Base-by-base conservation (phyloP, 2,797 vertebrate genomes). In the Thripadectes ignobilis region DNA sequence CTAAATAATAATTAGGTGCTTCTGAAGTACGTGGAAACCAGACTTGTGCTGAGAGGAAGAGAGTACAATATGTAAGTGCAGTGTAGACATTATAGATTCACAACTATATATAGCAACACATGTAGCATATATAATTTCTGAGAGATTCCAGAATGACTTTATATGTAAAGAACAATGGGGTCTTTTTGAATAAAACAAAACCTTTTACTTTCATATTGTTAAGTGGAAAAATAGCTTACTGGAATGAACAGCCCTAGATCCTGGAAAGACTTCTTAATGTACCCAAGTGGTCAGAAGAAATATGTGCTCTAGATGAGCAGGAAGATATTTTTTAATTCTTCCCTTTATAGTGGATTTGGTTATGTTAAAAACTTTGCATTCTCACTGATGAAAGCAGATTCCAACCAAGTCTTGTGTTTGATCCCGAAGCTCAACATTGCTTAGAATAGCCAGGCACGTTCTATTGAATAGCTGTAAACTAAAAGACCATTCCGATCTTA, bases 231-330 rank as follows among this genome's bases (percentile, higher is more conserved):
- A 94, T 34, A 88, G 7, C 55, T 75, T 91, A 55, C 34, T 88
- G 87, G 73, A 72, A 93, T 66, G 27, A 77, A 26, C 38, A 91
- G 52, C 32, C 65, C 38, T 81, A 55, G 71, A 92, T 52, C 34
- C 36, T 92, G 83, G 87, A 82, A 95, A 94, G 96, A 71, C 6
- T 59, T 86, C 46, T 88, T 78, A 62, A 85, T 88, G 14, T 81
- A 29, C 58, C 14, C 21, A 82, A 89, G 49, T 67, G 66, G 68
- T 91, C 74, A 92, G 77, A 94, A 94, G 22, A 82, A 94, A 91
- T 89, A 89, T 41, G 68, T 83, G 18, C 18, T 80, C 20, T 87
- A 38, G 17, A 83, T 81, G 77, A 29, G 63, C 82, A 78, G 95
- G 84, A 68, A 6, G 4, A 74, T 86, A 73, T 57, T 89, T 61